Evolutionary conservation across 2,113 vertebrate species (phyloP).

Genomic region (Canis aureus): DNA sequence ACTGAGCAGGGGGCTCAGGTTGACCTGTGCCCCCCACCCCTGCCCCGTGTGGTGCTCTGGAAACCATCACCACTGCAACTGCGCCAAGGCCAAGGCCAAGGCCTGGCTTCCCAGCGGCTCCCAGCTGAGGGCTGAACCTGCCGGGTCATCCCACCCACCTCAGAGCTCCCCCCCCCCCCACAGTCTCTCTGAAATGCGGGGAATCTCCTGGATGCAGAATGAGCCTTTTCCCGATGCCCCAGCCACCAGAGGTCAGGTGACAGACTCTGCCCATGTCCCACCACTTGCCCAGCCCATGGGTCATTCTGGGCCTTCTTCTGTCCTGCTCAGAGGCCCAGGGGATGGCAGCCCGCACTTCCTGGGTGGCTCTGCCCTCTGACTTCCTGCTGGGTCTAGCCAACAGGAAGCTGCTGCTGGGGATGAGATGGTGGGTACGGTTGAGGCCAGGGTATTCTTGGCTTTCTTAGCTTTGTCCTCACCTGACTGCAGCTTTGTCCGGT

Average conservation of each 20-base stretch:
- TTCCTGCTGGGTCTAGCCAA: not conserved
- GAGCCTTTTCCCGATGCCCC: not conserved
- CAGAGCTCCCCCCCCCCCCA: not conserved
- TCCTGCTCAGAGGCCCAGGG: not conserved
- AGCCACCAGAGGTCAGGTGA: not conserved
- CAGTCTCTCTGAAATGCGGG: not conserved
- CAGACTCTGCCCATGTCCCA: not conserved
- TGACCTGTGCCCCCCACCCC: rapidly evolving
- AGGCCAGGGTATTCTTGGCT: rapidly evolving
- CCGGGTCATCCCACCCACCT: rapidly evolving
- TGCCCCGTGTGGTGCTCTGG: not conserved
- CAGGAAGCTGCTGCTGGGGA: not conserved
- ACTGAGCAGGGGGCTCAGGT: rapidly evolving
- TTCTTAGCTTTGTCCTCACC: not conserved
- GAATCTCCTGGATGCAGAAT: rapidly evolving
- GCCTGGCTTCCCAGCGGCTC: not conserved
- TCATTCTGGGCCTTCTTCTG: not conserved
- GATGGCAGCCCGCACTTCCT: not conserved
- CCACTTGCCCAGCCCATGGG: rapidly evolving
- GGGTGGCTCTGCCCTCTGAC: too few species aligned
- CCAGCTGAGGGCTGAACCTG: not conserved
- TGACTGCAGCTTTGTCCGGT: not conserved
- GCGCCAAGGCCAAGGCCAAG: not conserved
- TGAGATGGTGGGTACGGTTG: not conserved
- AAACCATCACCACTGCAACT: rapidly evolving